Evolutionary conservation across 1,140 invertebrate genomes (phyloP).

Genomic region (Heliconius hewitsoni): DNA sequence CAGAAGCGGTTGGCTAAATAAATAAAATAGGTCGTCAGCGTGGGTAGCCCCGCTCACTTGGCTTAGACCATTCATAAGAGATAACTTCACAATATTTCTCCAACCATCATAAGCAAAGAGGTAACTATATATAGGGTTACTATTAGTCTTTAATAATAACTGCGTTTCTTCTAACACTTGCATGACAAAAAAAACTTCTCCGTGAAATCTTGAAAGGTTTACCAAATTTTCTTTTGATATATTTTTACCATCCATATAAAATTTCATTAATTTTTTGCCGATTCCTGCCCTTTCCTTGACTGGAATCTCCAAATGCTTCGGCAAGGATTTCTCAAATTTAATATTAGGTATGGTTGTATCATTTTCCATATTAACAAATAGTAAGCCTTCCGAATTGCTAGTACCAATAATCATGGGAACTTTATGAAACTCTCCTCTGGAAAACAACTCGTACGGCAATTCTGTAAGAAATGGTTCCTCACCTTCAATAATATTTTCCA

Average conservation of each 20-base stretch:
- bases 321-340: constrained; percentile 51
- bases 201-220: constrained; percentile 52
- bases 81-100: constrained; percentile 52
- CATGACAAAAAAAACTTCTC: constrained; percentile 54
- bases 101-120: constrained; percentile 56
- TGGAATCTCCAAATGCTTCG: constrained; percentile 55
- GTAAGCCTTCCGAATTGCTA: constrained; percentile 58
- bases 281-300: constrained; percentile 41
- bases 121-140: constrained; percentile 61
- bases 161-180: constrained; percentile 56
- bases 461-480: constrained; percentile 64
- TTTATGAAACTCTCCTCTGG: constrained; percentile 59
- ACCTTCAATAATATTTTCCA: constrained; percentile 59
- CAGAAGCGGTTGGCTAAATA: constrained; percentile 54
- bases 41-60: constrained; percentile 57
- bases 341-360: constrained; percentile 51
- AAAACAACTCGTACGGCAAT: constrained; percentile 50
- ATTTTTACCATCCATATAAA: constrained; percentile 52
- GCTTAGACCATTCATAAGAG: constrained; percentile 25
- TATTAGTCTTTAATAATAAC: constrained; percentile 48
- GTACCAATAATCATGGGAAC: constrained; percentile 64
- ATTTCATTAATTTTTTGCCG: constrained; percentile 39
- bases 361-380: constrained; percentile 55
- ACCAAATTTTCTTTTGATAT: constrained; percentile 40
- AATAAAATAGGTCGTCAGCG: constrained; percentile 72